A percentile compares a stretch with the other conserved stretches of the same genome.
Evolutionary conservation across 2,113 vertebrate species (phyloP).

Genomic region (Sus scrofa): DNA sequence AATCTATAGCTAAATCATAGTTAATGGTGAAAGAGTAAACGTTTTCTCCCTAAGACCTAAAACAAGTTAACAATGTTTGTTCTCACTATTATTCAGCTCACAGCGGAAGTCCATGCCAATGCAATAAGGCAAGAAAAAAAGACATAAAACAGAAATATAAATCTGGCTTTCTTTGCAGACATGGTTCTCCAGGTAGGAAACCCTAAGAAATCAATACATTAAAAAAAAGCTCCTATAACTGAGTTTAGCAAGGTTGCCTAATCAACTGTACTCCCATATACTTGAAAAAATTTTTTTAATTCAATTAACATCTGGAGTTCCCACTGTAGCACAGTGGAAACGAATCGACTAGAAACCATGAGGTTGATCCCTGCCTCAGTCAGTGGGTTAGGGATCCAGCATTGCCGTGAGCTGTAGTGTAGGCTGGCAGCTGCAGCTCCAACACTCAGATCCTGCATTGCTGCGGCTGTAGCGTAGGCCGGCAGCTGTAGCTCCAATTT

Average conservation of each 20-base stretch:
- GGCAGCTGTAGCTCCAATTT: no score
- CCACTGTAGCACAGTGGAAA: no score
- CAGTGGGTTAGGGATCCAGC: no score
- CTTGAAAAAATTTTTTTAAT: not conserved
- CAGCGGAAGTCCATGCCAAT: not conserved
- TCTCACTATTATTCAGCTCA: not conserved
- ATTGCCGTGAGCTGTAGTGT: no score
- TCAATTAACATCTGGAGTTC: not conserved
- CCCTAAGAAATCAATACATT: not conserved
- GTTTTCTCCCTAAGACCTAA: not conserved
- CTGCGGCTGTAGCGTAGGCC: no score
- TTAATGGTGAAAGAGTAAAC: not conserved
- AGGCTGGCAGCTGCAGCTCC: no score
- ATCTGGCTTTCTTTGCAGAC: slow-evolving; percentile 2
- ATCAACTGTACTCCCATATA: not conserved
- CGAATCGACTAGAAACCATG: no score
- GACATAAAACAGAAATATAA: not conserved
- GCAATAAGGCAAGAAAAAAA: not conserved
- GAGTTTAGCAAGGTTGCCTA: not conserved
- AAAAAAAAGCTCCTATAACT: not conserved
- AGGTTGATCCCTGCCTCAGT: no score
- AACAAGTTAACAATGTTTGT: not conserved
- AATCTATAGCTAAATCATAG: not conserved
- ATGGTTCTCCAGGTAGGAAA: not conserved
- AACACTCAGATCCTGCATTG: no score